These are phyloP conservation scores for Ceratosolen solmsi DNA, from an alignment of 1,140 invertebrate genomes.

Conservation along the genomic window DNA sequence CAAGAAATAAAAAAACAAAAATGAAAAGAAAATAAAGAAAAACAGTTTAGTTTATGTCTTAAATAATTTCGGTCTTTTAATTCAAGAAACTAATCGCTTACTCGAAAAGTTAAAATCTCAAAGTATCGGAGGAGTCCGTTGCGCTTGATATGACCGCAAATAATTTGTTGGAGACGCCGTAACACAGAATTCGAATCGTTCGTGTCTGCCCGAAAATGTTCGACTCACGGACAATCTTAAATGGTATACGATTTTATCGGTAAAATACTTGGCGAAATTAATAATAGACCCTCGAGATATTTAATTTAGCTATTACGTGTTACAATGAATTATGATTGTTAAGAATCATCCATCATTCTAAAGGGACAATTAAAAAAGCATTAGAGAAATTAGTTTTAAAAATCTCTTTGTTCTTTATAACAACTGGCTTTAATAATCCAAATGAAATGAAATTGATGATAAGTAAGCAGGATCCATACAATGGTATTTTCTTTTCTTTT, in stretches of 20 bases:
- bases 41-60: too few species aligned
- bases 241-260: not conserved
- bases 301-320: not conserved
- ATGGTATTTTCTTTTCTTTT: too few species aligned
- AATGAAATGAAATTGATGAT: not conserved
- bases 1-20: too few species aligned
- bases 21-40: too few species aligned
- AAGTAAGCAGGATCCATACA: not conserved
- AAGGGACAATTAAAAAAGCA: not conserved
- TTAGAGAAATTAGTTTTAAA: not conserved
- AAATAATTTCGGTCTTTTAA: too few species aligned
- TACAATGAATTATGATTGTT: not conserved
- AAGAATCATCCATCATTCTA: not conserved
- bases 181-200: too few species aligned
- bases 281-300: not conserved
- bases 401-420: not conserved
- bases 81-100: too few species aligned
- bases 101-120: too few species aligned
- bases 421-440: not conserved
- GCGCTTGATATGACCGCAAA: not conserved
- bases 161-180: not conserved
- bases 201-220: too few species aligned
- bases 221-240: not conserved
- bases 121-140: not conserved
- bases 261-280: not conserved